Percentiles rank a stretch among this genome's conserved stretches.
Evolutionary conservation across 37 sponge, comb jelly and placozoan species (phyloP).

Genomic region (Cladorhizidae sp.): DNA sequence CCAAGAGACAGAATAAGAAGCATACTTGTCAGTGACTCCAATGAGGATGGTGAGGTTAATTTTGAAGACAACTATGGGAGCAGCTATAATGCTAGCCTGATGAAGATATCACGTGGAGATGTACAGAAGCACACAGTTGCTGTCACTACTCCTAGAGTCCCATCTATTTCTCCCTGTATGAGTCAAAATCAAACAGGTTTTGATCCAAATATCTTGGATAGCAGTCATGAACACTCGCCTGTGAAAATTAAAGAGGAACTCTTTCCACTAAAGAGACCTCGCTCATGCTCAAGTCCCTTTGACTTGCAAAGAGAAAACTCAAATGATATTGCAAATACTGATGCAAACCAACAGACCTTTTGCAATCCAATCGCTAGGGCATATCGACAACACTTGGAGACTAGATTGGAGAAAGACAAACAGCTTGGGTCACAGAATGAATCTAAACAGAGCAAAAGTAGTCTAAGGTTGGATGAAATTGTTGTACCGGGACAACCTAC

Average conservation of each 20-base stretch:
- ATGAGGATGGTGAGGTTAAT: neutral
- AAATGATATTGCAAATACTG: neutral
- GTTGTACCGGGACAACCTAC: no score
- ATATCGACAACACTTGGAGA: neutral
- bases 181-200: neutral
- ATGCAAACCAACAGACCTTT: neutral
- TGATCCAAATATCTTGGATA: neutral
- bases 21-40: neutral
- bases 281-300: no score
- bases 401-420: neutral
- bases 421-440: neutral
- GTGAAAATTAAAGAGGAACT: no score
- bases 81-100: neutral
- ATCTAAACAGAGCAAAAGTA: no score
- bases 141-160: conserved; percentile 1
- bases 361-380: neutral
- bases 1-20: conserved; percentile 2
- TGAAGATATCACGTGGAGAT: conserved; percentile 2
- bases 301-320: no score
- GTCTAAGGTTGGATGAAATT: no score
- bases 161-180: neutral
- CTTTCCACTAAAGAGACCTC: no score
- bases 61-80: conserved; percentile 1
- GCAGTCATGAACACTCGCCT: neutral
- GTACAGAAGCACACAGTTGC: conserved; percentile 4